Base-by-base conservation (phyloP, 2,888 invertebrate genomes). In the Sympetrum striolatum region DNA sequence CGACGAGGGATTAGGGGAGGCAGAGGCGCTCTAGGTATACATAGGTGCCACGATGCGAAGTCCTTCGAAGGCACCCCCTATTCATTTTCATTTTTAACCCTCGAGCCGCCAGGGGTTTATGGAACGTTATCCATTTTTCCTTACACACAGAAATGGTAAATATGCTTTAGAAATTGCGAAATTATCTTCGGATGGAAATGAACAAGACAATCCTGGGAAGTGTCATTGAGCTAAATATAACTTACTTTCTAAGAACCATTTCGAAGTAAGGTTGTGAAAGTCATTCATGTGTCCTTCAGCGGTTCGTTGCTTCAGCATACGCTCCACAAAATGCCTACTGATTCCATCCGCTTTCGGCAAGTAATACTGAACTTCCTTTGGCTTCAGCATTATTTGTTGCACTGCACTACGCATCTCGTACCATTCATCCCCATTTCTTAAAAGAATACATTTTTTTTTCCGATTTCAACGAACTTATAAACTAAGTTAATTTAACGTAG, bases 361-460 rank as follows among this genome's bases (percentile, higher is more conserved):
- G 91, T 93, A 94, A 91, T 93, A 93, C 80, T 93, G 93, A n/a
- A 94, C 94, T 81, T 94, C 93, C 90, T 93, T 93, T 0, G 95
- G 95, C 60, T 94, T 91, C 93, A 95, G 93, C 94, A 95, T 94
- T 92, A 94, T 93, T 92, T 94, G 94, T 91, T 94, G 94, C 18
- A 94, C 94, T 6, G 94, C 94, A 90, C 93, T 93, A 48, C 95
- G 92, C 31, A 95, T 92, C 90, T 93, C 92, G 92, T 95, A 94
- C 95, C 95, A 95, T 91, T 94, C 94, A 5, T 94, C 94, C 0
- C 95, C 95, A 92, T 95, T 95, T 80, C 95, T 95, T 92, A 6
- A 91, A 44, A 81, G 18, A 48, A 35, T 31, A 0, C 25, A 39
- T 37, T 0, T 73, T 15, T 73, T 73, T 73, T n/a, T n/a, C n/a